These are phyloP conservation scores for Drosophila sturtevanti DNA, from an alignment of 1,140 invertebrate species.

Conservation along the genomic window DNA sequence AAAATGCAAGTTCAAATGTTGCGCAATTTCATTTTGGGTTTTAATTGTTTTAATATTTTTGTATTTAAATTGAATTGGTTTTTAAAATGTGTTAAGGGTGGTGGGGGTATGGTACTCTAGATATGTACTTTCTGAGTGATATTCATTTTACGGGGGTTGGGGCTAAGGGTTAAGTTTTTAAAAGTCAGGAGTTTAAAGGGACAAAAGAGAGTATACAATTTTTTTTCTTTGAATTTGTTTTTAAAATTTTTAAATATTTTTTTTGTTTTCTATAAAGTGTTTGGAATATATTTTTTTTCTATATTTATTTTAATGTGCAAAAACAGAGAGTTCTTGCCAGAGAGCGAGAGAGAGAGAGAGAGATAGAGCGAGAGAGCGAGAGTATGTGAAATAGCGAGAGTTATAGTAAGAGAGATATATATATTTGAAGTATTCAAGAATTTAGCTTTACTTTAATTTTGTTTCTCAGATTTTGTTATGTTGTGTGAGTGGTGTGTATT, in stretches of 20 bases:
- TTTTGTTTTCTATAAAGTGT: conserved; percentile 30
- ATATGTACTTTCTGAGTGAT: conserved; percentile 34
- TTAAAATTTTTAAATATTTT: conserved; percentile 28
- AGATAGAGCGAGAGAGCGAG: conserved; percentile 28
- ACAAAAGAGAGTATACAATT: conserved; percentile 47
- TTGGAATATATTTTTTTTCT: conserved; percentile 12
- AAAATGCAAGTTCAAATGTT: conserved; percentile 79
- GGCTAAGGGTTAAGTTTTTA: conserved; percentile 28
- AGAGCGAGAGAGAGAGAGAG: conserved; percentile 29
- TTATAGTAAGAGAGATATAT: conserved; percentile 10
- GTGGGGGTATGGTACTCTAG: conserved; percentile 31
- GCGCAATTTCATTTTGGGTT: conserved; percentile 48
- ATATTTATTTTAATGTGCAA: conserved; percentile 49
- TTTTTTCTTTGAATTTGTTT: conserved; percentile 48
- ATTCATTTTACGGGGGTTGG: conserved; percentile 23
- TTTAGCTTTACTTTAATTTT: conserved; percentile 47
- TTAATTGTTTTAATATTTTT: conserved; percentile 30
- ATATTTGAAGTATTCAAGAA: conserved; percentile 28
- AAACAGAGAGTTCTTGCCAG: conserved; percentile 68
- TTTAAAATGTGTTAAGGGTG: conserved; percentile 25
- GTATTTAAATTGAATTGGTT: conserved; percentile 52
- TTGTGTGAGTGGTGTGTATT: background rate
- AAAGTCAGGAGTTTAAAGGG: conserved; percentile 66
- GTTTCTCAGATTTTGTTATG: background rate
- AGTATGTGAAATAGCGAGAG: conserved; percentile 29